Evolutionary conservation across 2,113 vertebrate species (phyloP).

Genomic region (Pseudorasbora parva): DNA sequence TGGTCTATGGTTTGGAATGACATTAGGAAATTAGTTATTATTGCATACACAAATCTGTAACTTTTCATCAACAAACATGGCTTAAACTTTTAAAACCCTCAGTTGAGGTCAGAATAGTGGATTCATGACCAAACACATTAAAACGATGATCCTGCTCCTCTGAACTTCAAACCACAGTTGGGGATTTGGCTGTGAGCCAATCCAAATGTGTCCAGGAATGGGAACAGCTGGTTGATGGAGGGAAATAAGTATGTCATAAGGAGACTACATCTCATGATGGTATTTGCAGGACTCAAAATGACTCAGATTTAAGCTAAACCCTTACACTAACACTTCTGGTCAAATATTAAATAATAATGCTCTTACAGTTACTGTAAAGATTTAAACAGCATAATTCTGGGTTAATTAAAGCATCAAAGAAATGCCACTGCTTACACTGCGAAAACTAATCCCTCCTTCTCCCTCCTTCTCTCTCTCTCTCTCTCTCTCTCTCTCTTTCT

Average conservation of each 20-base stretch:
- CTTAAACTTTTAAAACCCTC: not conserved
- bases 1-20: not conserved
- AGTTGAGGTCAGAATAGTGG: not conserved
- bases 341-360: not conserved
- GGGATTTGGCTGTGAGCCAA: slow-evolving; percentile 10
- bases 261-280: not conserved
- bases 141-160: not conserved
- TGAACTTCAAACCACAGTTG: not conserved
- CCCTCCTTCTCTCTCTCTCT: not conserved
- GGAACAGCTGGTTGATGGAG: not conserved
- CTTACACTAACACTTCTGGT: slow-evolving; percentile 10
- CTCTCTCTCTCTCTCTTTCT: no score
- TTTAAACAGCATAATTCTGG: not conserved
- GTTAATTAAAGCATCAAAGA: slow-evolving; percentile 31
- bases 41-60: not conserved
- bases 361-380: not conserved
- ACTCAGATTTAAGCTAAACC: not conserved
- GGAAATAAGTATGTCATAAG: not conserved
- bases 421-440: slow-evolving; percentile 13
- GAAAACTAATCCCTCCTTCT: not conserved
- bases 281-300: not conserved
- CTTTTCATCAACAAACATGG: not conserved
- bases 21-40: not conserved
- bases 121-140: not conserved
- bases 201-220: not conserved